phyloP scores from a whole-genome alignment of 2,797 vertebrate species.

The Todus mexicanus region DNA sequence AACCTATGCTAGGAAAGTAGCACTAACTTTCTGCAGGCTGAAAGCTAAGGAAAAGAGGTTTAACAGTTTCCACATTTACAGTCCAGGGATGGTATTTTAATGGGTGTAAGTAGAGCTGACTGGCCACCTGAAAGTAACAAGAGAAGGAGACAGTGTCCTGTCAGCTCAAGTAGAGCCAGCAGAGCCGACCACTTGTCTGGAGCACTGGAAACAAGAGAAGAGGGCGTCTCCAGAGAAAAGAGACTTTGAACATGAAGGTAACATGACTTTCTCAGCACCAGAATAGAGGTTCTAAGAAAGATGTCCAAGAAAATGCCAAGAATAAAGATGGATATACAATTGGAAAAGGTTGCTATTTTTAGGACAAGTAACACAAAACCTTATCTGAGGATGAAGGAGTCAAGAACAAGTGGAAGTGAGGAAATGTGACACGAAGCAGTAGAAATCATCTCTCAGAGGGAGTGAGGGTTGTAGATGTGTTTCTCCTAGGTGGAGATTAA shows the following conservation, averaged over 20 bases:
- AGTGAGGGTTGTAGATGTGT: background rate
- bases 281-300: background rate
- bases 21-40: background rate
- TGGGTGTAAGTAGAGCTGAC: background rate
- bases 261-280: background rate
- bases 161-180: background rate
- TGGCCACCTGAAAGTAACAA: background rate
- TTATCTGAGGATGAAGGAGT: background rate
- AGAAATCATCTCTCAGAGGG: background rate
- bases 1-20: too few relatives aligned
- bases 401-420: background rate
- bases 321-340: background rate
- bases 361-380: background rate
- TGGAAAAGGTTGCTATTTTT: background rate
- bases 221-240: background rate
- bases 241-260: background rate
- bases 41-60: background rate
- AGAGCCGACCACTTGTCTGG: background rate
- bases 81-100: background rate
- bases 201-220: background rate
- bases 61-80: background rate
- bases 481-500: background rate
- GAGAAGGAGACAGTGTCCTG: background rate
- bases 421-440: background rate
- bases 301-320: background rate